phyloP scores from a whole-genome alignment of 2,797 vertebrate genomes.

The Phaenicophaeus curvirostris region DNA sequence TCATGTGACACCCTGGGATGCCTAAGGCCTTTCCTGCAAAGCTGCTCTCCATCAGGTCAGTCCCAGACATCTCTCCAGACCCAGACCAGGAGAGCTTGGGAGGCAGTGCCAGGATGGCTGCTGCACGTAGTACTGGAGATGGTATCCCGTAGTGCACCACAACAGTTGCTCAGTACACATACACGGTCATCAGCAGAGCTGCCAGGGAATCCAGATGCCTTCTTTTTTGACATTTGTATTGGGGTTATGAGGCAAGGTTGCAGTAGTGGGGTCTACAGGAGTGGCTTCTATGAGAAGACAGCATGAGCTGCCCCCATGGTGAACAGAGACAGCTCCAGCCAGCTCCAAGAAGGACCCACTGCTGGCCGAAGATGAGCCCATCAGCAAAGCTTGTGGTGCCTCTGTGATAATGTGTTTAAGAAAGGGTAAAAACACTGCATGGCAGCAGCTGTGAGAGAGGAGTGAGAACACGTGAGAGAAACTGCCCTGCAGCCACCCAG shows the following conservation, averaged over 20 bases:
- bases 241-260: background rate
- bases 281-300: background rate
- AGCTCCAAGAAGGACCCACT: accelerated
- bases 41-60: too few relatives aligned
- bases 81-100: background rate
- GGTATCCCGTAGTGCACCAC: background rate
- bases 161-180: accelerated
- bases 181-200: accelerated
- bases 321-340: background rate
- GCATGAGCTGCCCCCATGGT: too few relatives aligned
- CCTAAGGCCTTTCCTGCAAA: background rate
- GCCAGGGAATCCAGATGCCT: accelerated
- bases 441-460: background rate
- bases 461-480: background rate
- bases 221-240: background rate
- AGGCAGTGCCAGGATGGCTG: accelerated
- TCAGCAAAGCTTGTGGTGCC: background rate
- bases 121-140: accelerated
- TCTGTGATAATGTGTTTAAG: background rate
- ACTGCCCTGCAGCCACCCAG: background rate
- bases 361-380: background rate
- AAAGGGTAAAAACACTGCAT: background rate
- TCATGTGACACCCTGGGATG: background rate
- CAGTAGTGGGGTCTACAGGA: background rate
- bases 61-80: background rate